Conservation (phyloP, 1,140 invertebrate species). For the Bombus impatiens region DNA sequence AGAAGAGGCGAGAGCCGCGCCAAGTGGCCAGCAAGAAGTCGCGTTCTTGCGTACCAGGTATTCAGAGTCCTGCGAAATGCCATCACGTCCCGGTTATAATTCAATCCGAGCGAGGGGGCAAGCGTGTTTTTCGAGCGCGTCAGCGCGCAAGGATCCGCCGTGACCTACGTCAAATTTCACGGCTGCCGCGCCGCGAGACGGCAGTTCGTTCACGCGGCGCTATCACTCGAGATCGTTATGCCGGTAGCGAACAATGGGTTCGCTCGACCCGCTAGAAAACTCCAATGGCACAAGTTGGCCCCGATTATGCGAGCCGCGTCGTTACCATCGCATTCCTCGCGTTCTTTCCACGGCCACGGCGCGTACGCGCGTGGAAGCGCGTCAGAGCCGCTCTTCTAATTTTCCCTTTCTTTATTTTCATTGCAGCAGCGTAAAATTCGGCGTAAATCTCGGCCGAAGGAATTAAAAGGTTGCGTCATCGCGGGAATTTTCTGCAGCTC, state of each 20-base stretch:
- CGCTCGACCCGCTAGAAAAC: slow-evolving; percentile 3
- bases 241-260: background rate
- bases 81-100: slow-evolving; percentile 37
- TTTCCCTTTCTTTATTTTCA: background rate
- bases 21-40: background rate
- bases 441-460: background rate
- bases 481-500: background rate
- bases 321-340: slow-evolving; percentile 17
- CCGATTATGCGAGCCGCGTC: slow-evolving; percentile 19
- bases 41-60: slow-evolving; percentile 18
- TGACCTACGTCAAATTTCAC: slow-evolving; percentile 64
- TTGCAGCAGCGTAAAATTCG: background rate
- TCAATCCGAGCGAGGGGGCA: slow-evolving; percentile 5
- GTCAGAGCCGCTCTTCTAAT: no score
- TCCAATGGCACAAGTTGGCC: slow-evolving; percentile 12
- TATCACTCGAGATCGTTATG: slow-evolving; percentile 25
- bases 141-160: slow-evolving; percentile 31
- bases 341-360: background rate
- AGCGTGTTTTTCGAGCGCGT: slow-evolving; percentile 24
- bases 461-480: background rate
- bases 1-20: background rate
- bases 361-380: no score
- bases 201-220: slow-evolving; percentile 6
- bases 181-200: slow-evolving; percentile 16
- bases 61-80: slow-evolving; percentile 26